Percentiles rank a stretch among this genome's conserved stretches.
Conservation (phyloP, 2,113 vertebrate genomes). For the Panurus biarmicus region DNA sequence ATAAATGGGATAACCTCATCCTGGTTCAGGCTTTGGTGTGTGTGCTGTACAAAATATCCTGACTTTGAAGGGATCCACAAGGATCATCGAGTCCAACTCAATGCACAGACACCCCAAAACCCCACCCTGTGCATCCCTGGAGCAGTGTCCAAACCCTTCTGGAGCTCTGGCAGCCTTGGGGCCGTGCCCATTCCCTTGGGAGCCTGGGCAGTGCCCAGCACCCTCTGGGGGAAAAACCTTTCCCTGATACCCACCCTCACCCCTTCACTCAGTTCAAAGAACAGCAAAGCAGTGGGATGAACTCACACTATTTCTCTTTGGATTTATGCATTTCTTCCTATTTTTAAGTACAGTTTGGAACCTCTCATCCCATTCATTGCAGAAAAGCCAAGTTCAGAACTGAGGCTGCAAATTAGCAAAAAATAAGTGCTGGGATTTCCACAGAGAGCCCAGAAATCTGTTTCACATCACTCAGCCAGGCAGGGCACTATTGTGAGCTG, state of each 20-base stretch:
- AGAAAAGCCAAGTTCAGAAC: not conserved
- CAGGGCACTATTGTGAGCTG: not conserved
- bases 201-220: not conserved
- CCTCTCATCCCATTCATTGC: not conserved
- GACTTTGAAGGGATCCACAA: not conserved
- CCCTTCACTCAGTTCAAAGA: not conserved
- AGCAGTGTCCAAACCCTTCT: accelerated
- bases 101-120: not conserved
- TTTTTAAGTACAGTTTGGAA: not conserved
- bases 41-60: not conserved
- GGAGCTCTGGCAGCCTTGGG: not conserved
- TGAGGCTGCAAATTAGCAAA: not conserved
- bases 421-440: slow-evolving; percentile 26
- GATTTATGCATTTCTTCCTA: not conserved
- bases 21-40: not conserved
- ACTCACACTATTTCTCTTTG: not conserved
- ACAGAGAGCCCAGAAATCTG: not conserved
- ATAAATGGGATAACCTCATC: not conserved
- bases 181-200: not conserved
- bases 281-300: not conserved
- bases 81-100: accelerated
- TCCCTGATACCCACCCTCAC: not conserved
- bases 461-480: slow-evolving; percentile 38
- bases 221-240: too few species aligned
- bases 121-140: not conserved